phyloP scores from a whole-genome alignment of 2,797 vertebrate species.

The Danio kyathit region DNA sequence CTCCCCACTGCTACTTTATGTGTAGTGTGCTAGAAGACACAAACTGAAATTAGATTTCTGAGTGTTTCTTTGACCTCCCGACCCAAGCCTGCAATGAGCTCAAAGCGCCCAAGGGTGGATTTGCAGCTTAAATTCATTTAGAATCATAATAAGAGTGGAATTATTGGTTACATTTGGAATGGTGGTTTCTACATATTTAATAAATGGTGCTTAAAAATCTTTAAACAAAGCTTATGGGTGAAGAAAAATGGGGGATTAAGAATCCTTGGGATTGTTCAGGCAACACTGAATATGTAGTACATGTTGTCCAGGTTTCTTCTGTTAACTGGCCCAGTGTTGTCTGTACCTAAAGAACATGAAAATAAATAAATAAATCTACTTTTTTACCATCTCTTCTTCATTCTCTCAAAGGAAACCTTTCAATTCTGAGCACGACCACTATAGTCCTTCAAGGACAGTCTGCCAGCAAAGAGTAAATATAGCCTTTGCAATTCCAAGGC shows the following conservation, averaged over 20 bases:
- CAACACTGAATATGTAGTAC: neutral
- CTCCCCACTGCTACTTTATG: neutral
- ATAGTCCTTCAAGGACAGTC: constrained; percentile 52
- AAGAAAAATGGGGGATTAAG: neutral
- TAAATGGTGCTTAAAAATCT: neutral
- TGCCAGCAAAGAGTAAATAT: constrained; percentile 57
- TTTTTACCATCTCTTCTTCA: constrained; percentile 4
- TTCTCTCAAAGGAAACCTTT: constrained; percentile 31
- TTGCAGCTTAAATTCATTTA: neutral
- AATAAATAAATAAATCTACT: neutral
- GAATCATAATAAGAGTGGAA: constrained; percentile 3
- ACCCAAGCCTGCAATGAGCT: neutral
- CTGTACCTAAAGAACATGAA: neutral
- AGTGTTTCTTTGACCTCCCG: neutral
- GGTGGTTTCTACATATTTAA: neutral
- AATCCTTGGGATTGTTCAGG: neutral
- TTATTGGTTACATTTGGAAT: constrained; percentile 1
- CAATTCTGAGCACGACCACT: constrained; percentile 47
- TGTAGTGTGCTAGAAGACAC: neutral
- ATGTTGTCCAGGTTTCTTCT: neutral
- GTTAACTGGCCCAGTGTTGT: constrained; percentile 8
- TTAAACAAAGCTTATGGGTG: neutral
- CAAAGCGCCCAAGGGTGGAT: constrained; percentile 6
- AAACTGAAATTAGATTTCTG: neutral
- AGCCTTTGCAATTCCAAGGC: constrained; percentile 51